Evolutionary conservation across 2,113 vertebrate species (phyloP).

Genomic region (Microcebus jonahi): DNA sequence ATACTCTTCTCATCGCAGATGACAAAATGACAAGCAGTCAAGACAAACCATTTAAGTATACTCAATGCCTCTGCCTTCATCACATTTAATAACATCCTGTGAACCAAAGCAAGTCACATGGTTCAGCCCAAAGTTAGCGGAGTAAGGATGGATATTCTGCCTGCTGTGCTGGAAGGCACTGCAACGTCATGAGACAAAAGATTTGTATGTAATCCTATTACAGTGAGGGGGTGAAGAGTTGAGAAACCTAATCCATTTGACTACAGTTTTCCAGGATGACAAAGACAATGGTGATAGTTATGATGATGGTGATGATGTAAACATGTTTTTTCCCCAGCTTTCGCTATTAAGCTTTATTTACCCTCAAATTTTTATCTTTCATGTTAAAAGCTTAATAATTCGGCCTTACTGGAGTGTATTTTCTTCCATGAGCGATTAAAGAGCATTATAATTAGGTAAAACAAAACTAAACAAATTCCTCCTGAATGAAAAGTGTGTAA

Average conservation of each 20-base stretch:
- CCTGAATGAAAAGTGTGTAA: not conserved
- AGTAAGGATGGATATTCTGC: not conserved
- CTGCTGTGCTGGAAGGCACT: not conserved
- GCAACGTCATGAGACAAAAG: not conserved
- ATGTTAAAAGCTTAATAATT: not conserved
- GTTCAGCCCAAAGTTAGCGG: not conserved
- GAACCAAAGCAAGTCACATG: not conserved
- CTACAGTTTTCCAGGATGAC: not conserved
- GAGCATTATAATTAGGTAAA: not conserved
- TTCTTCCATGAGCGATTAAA: not conserved
- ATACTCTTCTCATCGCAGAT: not conserved
- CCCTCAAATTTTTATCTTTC: not conserved
- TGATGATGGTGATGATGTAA: not conserved
- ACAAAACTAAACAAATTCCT: not conserved
- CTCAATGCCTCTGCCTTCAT: not conserved
- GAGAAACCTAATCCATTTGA: not conserved
- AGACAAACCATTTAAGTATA: not conserved
- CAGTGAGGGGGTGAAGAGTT: rapidly evolving
- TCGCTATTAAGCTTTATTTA: not conserved
- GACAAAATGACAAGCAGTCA: not conserved
- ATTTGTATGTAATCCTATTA: not conserved
- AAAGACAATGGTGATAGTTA: not conserved
- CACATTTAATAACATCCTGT: not conserved
- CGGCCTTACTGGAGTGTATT: not conserved
- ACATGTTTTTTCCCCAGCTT: not conserved